Percentiles rank a stretch among this genome's conserved stretches.
These are phyloP conservation scores for Muscicapa comitata DNA, from an alignment of 2,797 vertebrate species.

Conservation along the genomic window DNA sequence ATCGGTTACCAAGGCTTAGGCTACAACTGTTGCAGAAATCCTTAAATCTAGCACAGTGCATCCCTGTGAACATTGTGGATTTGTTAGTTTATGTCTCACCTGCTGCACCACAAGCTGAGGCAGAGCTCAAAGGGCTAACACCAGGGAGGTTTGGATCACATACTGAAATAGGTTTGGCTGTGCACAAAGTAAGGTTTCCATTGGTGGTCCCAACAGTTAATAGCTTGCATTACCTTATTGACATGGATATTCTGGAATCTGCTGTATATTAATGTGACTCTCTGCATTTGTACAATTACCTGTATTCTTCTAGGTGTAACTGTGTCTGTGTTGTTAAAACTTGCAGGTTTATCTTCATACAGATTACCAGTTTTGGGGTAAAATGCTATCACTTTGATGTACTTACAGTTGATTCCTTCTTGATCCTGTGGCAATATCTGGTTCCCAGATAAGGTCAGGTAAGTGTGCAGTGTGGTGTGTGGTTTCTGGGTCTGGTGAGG, in stretches of 20 bases:
- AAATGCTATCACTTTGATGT: neutral
- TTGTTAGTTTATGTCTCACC: neutral
- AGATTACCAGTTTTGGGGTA: neutral
- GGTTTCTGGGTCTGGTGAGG: neutral
- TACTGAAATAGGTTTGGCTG: neutral
- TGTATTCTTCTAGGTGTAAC: neutral
- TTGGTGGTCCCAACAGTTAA: neutral
- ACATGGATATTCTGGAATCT: neutral
- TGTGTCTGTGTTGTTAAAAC: neutral
- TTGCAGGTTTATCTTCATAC: neutral
- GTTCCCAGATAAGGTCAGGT: neutral
- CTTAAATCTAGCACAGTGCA: neutral
- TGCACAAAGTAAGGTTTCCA: neutral
- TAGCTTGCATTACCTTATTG: neutral
- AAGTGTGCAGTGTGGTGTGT: neutral
- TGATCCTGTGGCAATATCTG: neutral
- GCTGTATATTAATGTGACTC: neutral
- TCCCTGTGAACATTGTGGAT: fast-evolving
- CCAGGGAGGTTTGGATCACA: neutral
- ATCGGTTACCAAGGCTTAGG: neutral
- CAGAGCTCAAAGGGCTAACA: neutral
- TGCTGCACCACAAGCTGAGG: neutral
- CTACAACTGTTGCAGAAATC: neutral
- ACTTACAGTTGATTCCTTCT: neutral
- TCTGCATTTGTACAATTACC: neutral